phyloP scores from a whole-genome alignment of 2,888 invertebrate genomes.

The Parascotia fuliginaria region DNA sequence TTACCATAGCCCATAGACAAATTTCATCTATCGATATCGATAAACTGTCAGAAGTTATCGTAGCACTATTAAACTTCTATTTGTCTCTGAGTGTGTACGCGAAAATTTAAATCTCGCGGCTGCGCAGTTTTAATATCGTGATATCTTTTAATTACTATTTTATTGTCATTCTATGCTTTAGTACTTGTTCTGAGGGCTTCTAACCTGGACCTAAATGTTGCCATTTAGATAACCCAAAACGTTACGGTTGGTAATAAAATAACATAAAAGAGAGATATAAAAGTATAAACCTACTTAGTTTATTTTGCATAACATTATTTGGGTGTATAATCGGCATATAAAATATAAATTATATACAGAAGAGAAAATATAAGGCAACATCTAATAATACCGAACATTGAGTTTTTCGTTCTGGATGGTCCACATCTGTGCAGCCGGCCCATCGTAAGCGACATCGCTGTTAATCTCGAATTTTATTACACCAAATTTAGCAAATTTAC shows the following conservation, averaged over 20 bases:
- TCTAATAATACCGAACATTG: slow-evolving; percentile 85
- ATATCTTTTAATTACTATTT: no score
- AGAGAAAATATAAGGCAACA: slow-evolving; percentile 66
- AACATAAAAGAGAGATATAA: slow-evolving; percentile 9
- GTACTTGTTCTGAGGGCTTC: no score
- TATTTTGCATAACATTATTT: slow-evolving; percentile 50
- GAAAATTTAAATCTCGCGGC: no score
- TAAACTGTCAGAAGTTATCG: no score
- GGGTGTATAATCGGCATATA: slow-evolving; percentile 73
- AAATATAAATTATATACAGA: slow-evolving; percentile 76
- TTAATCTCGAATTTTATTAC: slow-evolving; percentile 77
- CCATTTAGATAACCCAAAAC: no score
- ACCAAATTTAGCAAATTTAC: slow-evolving; percentile 78
- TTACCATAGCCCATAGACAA: no score
- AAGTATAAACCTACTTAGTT: slow-evolving; percentile 10
- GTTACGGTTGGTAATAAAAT: background rate
- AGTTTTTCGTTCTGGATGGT: slow-evolving; percentile 78
- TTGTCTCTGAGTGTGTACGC: no score
- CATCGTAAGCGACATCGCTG: slow-evolving; percentile 76
- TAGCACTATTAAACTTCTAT: no score
- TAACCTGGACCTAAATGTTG: no score
- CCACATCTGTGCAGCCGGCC: slow-evolving; percentile 82
- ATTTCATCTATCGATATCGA: no score
- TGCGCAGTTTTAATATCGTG: no score
- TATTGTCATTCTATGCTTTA: no score